These are phyloP conservation scores for Gadopsis bispinosus DNA, from an alignment of 2,797 vertebrate genomes.

Conservation along the genomic window DNA sequence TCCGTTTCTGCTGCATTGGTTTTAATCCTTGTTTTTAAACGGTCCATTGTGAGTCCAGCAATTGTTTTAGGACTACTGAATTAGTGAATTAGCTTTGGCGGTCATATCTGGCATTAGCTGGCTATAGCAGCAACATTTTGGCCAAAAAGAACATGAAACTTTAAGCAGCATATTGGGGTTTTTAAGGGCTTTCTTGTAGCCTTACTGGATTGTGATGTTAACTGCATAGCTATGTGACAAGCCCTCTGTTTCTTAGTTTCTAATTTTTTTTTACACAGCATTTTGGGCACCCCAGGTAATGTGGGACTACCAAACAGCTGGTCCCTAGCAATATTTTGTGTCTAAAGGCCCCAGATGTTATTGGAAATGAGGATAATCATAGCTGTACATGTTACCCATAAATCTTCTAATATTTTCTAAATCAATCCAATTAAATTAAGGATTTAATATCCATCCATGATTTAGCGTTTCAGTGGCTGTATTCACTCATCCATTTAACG, in stretches of 20 bases:
- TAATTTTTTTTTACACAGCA: background rate
- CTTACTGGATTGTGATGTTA: background rate
- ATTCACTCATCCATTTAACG: slow-evolving; percentile 28
- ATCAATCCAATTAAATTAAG: slow-evolving; percentile 34
- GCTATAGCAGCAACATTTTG: background rate
- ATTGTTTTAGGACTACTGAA: no score
- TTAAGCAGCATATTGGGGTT: background rate
- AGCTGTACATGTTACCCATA: background rate
- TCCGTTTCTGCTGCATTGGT: background rate
- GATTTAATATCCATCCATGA: slow-evolving; percentile 57
- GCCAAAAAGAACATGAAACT: background rate
- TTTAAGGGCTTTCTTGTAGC: background rate
- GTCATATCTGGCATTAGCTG: background rate
- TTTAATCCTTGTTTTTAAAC: background rate
- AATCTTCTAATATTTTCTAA: slow-evolving; percentile 33
- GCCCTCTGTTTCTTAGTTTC: background rate
- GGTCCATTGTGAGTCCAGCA: background rate
- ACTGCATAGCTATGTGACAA: background rate
- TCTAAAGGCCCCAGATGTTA: slow-evolving; percentile 29
- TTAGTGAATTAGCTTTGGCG: background rate
- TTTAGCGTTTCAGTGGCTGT: slow-evolving; percentile 11
- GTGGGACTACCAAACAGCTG: slow-evolving; percentile 1
- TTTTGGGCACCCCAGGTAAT: background rate
- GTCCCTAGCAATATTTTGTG: slow-evolving; percentile 11
- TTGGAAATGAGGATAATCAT: slow-evolving; percentile 31